Evolutionary conservation across 2,888 invertebrate genomes (phyloP), one percentile per base, ranked within the genome.

Genomic region (Cyrtodaria siliqua): DNA sequence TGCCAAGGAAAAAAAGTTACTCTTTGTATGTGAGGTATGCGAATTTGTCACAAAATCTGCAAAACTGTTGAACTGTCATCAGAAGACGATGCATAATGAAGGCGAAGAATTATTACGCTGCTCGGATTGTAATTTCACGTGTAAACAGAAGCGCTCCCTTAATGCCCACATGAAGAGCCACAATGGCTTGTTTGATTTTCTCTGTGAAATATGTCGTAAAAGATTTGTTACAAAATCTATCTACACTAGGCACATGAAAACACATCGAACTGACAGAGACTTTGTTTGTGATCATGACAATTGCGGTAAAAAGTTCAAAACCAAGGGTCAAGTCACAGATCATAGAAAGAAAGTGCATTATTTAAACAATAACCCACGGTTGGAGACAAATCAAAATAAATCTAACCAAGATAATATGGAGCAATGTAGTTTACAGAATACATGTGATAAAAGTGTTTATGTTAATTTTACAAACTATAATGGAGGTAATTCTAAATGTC

Each of bases 291-390:
- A 55, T 47, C 20, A 42, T 20, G 16, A 40, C 14, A 2, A 23
- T 9, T 76, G 76, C 62, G 49, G 49, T 14, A 70, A 71, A 47
- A 16, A 16, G 0, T 76, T 76, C 18, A 76, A 50, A 55, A 62
- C 63, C n/a, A 76, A 67, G 52, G 66, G 76, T n/a, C 29, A 55
- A 38, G 40, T 76, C 14, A 71, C 70, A 50, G 76, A 76, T 23
- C 76, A 76, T 33, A 42, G 55, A 2, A 66, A 66, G 44, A 61
- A 49, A 24, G 76, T 76, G 47, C 74, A 74, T 49, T 50, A 20
- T 40, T 14, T 33, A 2, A 47, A 57, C 23, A 44, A 55, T 9
- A 26, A 18, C 57, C 6, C 4, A 12, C 4, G 4, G 33, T n/a
- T n/a, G n/a, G n/a, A n/a, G n/a, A 12, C 33, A 33, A 33, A 33